A percentile compares a stretch with the other conserved stretches of the same genome.
phyloP scores from a whole-genome alignment of 2,797 vertebrate species.

The Microchirus variegatus region DNA sequence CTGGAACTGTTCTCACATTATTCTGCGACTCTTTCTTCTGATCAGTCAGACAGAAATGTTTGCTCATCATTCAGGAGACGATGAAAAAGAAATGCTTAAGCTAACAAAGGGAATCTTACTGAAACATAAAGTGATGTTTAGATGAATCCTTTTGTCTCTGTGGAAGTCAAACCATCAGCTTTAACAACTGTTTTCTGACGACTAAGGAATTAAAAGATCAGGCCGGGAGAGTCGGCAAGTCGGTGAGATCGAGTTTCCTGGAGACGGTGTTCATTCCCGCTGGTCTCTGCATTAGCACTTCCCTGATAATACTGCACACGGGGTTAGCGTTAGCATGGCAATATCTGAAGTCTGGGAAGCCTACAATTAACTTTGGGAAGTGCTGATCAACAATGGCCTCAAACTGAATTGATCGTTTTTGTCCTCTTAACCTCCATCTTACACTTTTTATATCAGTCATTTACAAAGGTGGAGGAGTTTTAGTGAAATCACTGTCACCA shows the following conservation, averaged over 20 bases:
- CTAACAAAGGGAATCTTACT: conserved; percentile 1
- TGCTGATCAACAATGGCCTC: neutral
- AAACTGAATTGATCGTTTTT: too few relatives aligned
- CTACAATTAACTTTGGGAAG: too few relatives aligned
- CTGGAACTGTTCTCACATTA: too few relatives aligned
- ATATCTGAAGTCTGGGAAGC: neutral
- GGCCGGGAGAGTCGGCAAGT: conserved; percentile 31
- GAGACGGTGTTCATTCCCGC: conserved; percentile 47
- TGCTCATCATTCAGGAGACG: neutral
- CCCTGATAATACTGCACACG: conserved; percentile 32
- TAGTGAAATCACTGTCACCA: too few relatives aligned
- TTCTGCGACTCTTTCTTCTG: neutral
- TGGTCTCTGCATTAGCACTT: conserved; percentile 35
- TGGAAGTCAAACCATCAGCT: conserved; percentile 13
- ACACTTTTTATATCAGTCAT: too few relatives aligned
- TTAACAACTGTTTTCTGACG: conserved; percentile 32
- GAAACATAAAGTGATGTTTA: conserved; percentile 20
- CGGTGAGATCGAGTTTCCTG: conserved; percentile 42
- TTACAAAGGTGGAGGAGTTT: too few relatives aligned
- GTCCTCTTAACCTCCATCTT: too few relatives aligned
- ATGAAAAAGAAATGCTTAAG: neutral
- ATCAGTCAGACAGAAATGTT: conserved; percentile 15
- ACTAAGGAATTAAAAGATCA: conserved; percentile 56
- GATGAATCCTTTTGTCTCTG: conserved; percentile 7
- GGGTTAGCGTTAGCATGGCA: conserved; percentile 1